A percentile compares a stretch with the other conserved stretches of the same genome.
Evolutionary conservation across 1,140 invertebrate genomes (phyloP).

Genomic region (Saccostrea echinata): DNA sequence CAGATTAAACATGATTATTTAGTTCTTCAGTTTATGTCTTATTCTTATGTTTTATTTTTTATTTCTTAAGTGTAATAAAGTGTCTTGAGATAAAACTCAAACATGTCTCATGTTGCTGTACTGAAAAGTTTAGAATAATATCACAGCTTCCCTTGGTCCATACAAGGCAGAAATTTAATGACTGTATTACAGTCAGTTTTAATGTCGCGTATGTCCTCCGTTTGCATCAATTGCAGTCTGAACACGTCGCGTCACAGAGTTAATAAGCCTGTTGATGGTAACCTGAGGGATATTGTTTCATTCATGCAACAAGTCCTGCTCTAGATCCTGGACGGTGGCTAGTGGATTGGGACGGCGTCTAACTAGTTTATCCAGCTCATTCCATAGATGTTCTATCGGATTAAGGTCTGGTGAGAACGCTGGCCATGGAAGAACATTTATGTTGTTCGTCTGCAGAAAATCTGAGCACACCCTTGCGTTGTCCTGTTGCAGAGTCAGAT

Average conservation of each 20-base stretch:
- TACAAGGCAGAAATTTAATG: background rate
- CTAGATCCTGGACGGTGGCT: background rate
- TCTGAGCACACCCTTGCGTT: slow-evolving; percentile 8
- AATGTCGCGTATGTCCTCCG: too few species aligned
- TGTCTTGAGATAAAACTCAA: too few species aligned
- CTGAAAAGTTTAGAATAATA: too few species aligned
- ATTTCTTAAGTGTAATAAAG: too few species aligned
- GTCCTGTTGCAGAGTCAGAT: background rate
- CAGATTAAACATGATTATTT: too few species aligned
- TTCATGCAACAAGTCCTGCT: too few species aligned
- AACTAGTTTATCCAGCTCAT: slow-evolving; percentile 30
- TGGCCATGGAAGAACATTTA: slow-evolving; percentile 44
- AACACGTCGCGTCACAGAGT: too few species aligned
- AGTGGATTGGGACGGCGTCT: background rate
- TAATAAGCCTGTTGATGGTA: background rate
- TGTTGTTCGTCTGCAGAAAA: slow-evolving; percentile 4
- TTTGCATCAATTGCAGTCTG: too few species aligned
- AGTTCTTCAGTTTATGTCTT: too few species aligned
- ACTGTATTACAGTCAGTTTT: too few species aligned
- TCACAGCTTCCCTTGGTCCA: background rate
- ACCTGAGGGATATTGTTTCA: background rate
- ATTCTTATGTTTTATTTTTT: too few species aligned
- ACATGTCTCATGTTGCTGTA: too few species aligned
- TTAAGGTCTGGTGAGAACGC: slow-evolving; percentile 23
- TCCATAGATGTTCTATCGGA: slow-evolving; percentile 35